Evolutionary conservation across 2,113 vertebrate species (phyloP), one percentile per base, ranked within the genome.

Genomic region (Psephotus haematonotus): DNA sequence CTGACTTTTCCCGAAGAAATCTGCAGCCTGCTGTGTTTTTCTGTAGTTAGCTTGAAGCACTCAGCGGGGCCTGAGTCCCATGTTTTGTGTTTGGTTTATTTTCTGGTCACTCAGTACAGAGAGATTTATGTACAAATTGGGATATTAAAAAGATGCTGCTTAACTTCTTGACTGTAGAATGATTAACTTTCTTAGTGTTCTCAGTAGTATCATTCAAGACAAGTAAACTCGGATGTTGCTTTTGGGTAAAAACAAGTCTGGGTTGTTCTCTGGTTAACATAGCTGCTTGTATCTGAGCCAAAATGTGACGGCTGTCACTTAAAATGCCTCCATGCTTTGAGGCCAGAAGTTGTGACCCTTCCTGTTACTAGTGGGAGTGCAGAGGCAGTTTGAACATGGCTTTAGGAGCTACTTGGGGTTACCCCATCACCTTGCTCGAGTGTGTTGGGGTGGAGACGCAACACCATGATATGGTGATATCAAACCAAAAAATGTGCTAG

Each of bases 11-110:
- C 67, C 52, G 76, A 78, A 76, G 69, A 71, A 82, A 11, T 25
- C 24, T 84, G 69, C 35, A 72, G 23, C 29, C 84, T 85, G 63
- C 70, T 72, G 57, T 65, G 71, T 53, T 79, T 64, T 50, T 65
- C 60, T 81, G 70, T 62, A 64, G 53, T 44, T 72, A 80, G 18
- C 41, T 75, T 33, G 68, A 67, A 78, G 23, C 23, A 50, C 27
- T n/a, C 7, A 47, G 41, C 1, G 1, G 67, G 13, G 10, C 64
- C 43, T 3, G 25, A 50, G 29, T 43, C 5, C 20, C 3, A 0
- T 29, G 3, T 7, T 23, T 7, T 52, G 28, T 10, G n/a, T 24
- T 27, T 67, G 10, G 13, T 47, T 52, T 11, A 53, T 60, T 29
- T 4, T 27, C n/a, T 76, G n/a, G 49, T 47, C 10, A 41, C 14